Conservation (phyloP, 2,888 invertebrate genomes). For the Allolobophora icterica region DNA sequence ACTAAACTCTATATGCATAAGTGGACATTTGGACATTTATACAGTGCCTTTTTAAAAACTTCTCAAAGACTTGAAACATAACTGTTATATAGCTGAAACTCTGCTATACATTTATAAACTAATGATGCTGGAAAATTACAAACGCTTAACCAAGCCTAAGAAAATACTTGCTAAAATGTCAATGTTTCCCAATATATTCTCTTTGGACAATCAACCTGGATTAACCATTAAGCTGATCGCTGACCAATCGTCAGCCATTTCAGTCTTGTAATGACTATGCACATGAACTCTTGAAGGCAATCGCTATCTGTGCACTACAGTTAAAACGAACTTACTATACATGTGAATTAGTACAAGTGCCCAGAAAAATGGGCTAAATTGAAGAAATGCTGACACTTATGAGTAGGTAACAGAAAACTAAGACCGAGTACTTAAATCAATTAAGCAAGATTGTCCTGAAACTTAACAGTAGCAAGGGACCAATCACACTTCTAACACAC, state of each 20-base stretch:
- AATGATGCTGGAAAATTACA: not conserved
- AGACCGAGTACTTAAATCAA: not conserved
- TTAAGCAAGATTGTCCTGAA: not conserved
- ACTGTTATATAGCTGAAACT: not conserved
- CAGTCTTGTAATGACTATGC: not conserved
- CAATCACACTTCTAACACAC: not conserved
- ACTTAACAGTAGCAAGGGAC: not conserved
- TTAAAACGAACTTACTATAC: not conserved
- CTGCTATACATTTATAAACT: not conserved
- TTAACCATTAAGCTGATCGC: no score
- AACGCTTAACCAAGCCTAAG: not conserved
- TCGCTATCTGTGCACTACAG: not conserved
- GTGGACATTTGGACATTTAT: not conserved
- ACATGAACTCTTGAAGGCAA: not conserved
- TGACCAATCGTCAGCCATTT: not conserved
- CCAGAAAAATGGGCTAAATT: no score
- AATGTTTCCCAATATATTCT: not conserved
- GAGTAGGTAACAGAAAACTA: not conserved
- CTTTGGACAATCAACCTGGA: not conserved
- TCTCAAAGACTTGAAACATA: not conserved
- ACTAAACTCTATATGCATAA: not conserved
- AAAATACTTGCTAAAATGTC: slow-evolving; percentile 6
- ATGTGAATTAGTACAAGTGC: not conserved
- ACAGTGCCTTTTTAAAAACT: not conserved
- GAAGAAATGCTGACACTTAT: not conserved